phyloP scores from a whole-genome alignment of 1,140 invertebrate genomes.

The Scaptomyza hsui region DNA sequence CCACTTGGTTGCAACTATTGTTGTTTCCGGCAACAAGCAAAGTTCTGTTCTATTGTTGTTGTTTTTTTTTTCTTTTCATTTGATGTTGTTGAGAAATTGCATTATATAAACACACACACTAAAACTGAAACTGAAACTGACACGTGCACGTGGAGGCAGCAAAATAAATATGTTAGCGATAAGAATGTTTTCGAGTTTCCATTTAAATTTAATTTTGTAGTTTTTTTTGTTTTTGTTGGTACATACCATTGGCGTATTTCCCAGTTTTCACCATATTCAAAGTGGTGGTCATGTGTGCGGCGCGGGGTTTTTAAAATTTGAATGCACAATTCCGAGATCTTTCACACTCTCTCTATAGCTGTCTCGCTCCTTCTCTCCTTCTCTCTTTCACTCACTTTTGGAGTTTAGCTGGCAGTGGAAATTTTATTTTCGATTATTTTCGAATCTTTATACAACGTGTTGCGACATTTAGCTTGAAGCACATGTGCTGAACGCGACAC shows the following conservation, averaged over 20 bases:
- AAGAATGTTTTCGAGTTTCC: not conserved
- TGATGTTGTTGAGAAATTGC: slow-evolving; percentile 28
- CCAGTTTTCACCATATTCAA: slow-evolving; percentile 76
- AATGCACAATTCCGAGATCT: slow-evolving; percentile 13
- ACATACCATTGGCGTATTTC: slow-evolving; percentile 77
- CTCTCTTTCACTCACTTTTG: slow-evolving; percentile 8
- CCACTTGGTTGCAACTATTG: not conserved
- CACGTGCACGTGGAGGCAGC: slow-evolving; percentile 38
- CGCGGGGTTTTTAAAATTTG: slow-evolving; percentile 51
- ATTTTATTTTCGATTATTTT: slow-evolving; percentile 22
- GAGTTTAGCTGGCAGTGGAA: slow-evolving; percentile 51
- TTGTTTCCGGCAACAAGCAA: slow-evolving; percentile 59
- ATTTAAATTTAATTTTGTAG: not conserved
- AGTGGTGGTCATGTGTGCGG: slow-evolving; percentile 72
- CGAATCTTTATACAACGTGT: slow-evolving; percentile 61
- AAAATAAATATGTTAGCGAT: not conserved
- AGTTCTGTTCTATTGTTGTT: slow-evolving; percentile 22
- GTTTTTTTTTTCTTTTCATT: slow-evolving; percentile 1
- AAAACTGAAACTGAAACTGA: slow-evolving; percentile 13
- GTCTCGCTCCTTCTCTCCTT: slow-evolving; percentile 2
- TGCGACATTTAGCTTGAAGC: slow-evolving; percentile 63
- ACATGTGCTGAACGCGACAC: slow-evolving; percentile 52
- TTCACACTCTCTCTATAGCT: slow-evolving; percentile 8
- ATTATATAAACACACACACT: slow-evolving; percentile 59
- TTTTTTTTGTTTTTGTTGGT: slow-evolving; percentile 3